Conservation (phyloP, 2,113 vertebrate genomes). For the Pavo muticus region DNA sequence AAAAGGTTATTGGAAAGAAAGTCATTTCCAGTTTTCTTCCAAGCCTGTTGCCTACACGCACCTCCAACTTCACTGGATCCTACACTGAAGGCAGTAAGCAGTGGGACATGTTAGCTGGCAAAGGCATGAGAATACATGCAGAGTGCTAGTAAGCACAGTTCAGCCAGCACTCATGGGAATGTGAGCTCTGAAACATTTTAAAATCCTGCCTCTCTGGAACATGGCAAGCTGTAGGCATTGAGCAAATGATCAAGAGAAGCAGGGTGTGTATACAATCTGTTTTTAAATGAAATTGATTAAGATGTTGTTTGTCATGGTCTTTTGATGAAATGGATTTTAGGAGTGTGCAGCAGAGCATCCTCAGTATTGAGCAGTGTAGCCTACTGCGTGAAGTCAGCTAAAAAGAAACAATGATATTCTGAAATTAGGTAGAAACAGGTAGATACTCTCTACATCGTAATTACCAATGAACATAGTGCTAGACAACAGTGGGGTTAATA, state of each 20-base stretch:
- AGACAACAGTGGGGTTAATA: background rate
- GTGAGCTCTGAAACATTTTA: background rate
- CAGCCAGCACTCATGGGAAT: accelerated
- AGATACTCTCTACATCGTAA: background rate
- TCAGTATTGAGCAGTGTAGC: background rate
- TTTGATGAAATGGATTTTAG: background rate
- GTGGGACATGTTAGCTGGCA: background rate
- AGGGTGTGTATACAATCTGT: background rate
- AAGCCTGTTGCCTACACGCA: background rate
- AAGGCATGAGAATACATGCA: background rate
- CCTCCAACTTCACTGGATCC: background rate
- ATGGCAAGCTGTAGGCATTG: background rate
- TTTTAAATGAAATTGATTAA: background rate
- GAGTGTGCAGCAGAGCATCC: background rate
- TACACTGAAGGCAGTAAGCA: accelerated
- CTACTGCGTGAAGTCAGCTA: background rate
- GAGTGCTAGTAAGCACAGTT: background rate
- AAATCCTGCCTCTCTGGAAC: background rate
- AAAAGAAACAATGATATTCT: background rate
- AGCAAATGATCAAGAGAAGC: background rate
- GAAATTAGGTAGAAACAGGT: background rate
- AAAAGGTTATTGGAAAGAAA: background rate
- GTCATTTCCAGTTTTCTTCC: background rate
- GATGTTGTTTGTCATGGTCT: background rate
- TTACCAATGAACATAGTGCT: background rate